Conservation (phyloP, 2,888 invertebrate genomes). For the Hipparchia sbordonii region DNA sequence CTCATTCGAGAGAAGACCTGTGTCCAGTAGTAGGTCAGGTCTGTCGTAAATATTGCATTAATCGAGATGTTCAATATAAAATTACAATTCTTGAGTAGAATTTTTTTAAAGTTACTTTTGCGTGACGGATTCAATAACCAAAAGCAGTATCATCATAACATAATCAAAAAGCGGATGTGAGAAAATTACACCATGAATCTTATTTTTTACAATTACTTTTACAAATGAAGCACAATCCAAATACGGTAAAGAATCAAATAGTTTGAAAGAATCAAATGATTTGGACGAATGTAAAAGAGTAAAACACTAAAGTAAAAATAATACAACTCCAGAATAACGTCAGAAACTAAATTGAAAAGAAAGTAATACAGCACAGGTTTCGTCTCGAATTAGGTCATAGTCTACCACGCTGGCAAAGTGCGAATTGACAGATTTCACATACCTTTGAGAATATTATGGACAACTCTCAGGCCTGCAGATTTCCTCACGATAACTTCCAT, state of each 20-base stretch:
- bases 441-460: no score
- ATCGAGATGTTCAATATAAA: background rate
- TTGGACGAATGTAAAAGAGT: background rate
- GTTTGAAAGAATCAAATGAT: no score
- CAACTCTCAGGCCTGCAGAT: no score
- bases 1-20: no score
- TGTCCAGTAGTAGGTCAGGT: no score
- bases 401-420: no score
- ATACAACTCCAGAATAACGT: background rate
- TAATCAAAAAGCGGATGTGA: background rate
- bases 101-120: no score
- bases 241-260: background rate
- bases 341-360: no score
- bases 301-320: background rate
- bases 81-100: background rate
- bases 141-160: conserved; percentile 15
- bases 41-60: background rate
- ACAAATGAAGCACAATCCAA: background rate
- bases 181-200: background rate
- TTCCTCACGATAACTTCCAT: no score
- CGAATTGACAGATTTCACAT: no score
- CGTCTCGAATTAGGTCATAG: no score
- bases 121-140: background rate
- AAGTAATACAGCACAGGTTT: no score
- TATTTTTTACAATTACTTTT: background rate